Evolutionary conservation across 2,888 invertebrate species (phyloP).

Genomic region (Drosophila rellima): DNA sequence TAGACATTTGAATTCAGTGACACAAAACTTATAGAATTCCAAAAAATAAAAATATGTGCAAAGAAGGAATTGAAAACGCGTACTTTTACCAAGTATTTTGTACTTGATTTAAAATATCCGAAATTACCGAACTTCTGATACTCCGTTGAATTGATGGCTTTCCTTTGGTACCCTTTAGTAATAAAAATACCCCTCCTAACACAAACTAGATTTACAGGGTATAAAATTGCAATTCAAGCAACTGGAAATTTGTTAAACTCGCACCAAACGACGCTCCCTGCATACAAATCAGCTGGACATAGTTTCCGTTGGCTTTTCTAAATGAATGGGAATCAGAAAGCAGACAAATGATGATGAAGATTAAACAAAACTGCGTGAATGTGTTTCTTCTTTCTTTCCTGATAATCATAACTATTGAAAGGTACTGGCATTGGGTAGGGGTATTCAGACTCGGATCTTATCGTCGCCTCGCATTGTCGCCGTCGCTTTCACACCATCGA

Average conservation of each 20-base stretch:
- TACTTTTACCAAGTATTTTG: too few species aligned
- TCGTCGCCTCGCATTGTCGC: conserved; percentile 42
- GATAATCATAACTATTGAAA: conserved; percentile 20
- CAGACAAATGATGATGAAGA: too few species aligned
- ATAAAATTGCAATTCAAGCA: conserved; percentile 16
- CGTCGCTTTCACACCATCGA: conserved; percentile 60
- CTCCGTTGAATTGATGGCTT: too few species aligned
- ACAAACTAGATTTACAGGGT: conserved; percentile 1
- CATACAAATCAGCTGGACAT: conserved; percentile 9
- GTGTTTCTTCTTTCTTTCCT: not conserved
- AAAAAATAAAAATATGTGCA: too few species aligned
- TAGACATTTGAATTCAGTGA: too few species aligned
- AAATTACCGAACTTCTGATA: too few species aligned
- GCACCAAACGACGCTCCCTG: not conserved
- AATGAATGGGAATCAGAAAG: conserved; percentile 12
- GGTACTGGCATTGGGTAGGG: conserved; percentile 8
- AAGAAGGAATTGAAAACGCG: too few species aligned
- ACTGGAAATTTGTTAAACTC: not conserved
- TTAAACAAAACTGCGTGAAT: not conserved
- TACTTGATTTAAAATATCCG: too few species aligned
- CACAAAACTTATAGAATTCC: too few species aligned
- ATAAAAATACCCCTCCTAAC: not conserved
- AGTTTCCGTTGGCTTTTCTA: conserved; percentile 4
- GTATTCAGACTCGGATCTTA: conserved; percentile 49
- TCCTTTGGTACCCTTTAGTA: too few species aligned